Evolutionary conservation across 1,140 invertebrate species (phyloP), one percentile per base, ranked within the genome.

Genomic region (Maconellicoccus hirsutus): DNA sequence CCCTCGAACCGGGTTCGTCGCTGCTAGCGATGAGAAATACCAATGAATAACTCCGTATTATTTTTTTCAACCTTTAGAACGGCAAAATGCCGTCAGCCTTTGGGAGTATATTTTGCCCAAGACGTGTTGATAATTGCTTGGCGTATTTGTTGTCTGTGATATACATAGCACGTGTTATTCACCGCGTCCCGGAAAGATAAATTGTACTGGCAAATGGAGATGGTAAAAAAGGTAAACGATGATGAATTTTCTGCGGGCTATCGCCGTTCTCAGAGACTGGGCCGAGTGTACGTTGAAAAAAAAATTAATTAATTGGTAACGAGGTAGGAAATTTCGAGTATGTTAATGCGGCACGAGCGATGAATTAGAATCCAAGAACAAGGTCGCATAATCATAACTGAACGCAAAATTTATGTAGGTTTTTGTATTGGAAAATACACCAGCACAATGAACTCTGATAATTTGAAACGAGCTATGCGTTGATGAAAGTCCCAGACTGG

Each of bases 231-330:
- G n/a, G 42, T 52, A 4, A 16, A 52, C 4, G 42, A 52, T 8
- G 42, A 16, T 52, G 42, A 6, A 14, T 52, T 52, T 52, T 52
- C 42, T 52, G 42, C 42, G n/a, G 42, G 42, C 42, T 14, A 52
- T 52, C 42, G 12, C 12, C 10, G 16, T 52, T 16, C 12, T 4
- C 42, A 52, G 42, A n/a, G n/a, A n/a, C n/a, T n/a, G n/a, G n/a
- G n/a, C n/a, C n/a, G n/a, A n/a, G n/a, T n/a, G n/a, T n/a, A 38
- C 33, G 33, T 38, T 38, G 33, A 38, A 52, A 52, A 4, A 4
- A 52, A 52, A 52, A 16, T 19, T 52, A 52, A 52, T 52, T 52
- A 52, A 52, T 52, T 52, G 42, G 42, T 52, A 52, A 52, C 42
- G 42, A 52, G 42, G 42, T 52, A 8, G 42, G 42, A 52, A 52